These are phyloP conservation scores for Smutsia gigantea DNA, from an alignment of 2,797 vertebrate species.

Conservation along the genomic window DNA sequence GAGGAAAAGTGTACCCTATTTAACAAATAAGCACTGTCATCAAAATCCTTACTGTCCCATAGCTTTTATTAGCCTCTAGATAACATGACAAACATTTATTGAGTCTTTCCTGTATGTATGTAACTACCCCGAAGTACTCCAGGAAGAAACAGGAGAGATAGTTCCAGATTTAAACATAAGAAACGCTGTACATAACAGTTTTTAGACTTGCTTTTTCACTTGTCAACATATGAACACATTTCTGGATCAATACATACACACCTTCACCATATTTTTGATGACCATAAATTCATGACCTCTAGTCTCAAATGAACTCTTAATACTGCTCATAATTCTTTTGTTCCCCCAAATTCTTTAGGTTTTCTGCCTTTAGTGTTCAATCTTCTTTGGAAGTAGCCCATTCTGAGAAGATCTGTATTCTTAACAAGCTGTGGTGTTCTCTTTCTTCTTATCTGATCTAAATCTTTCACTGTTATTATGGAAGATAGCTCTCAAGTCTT, in stretches of 20 bases:
- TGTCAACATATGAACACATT: neutral
- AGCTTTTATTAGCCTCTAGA: neutral
- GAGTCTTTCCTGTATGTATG: neutral
- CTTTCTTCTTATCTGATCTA: constrained; percentile 16
- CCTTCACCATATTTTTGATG: neutral
- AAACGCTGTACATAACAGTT: neutral
- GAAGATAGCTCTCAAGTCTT: constrained; percentile 32
- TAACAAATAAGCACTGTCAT: neutral
- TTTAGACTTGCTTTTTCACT: neutral
- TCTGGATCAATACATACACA: neutral
- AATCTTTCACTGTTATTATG: constrained; percentile 26
- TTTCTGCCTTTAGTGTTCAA: neutral
- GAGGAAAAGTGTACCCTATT: neutral
- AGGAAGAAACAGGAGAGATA: constrained; percentile 1
- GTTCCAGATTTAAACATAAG: neutral
- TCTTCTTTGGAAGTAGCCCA: neutral
- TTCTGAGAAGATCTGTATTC: neutral
- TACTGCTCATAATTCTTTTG: neutral
- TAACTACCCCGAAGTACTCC: neutral
- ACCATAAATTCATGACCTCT: neutral
- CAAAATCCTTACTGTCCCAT: neutral
- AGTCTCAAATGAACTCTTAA: neutral
- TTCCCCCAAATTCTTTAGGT: neutral
- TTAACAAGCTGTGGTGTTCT: neutral
- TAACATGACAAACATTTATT: neutral